These are phyloP conservation scores for Altica lythri DNA, from an alignment of 2,888 invertebrate genomes.

Conservation along the genomic window DNA sequence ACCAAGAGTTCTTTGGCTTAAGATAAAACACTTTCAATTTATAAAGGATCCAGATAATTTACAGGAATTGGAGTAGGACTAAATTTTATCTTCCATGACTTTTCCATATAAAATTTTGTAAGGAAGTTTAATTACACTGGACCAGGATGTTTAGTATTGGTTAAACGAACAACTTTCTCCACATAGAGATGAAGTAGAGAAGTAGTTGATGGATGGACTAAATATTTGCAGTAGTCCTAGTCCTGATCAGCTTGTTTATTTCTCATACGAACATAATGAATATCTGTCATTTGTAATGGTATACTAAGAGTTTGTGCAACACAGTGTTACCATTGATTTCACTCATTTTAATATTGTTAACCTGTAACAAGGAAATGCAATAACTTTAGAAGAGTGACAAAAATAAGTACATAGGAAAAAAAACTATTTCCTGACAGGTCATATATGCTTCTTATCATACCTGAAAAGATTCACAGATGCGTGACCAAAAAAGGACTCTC, in stretches of 20 bases:
- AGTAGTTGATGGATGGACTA: constrained; percentile 83
- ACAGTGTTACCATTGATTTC: constrained; percentile 80
- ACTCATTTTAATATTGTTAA: constrained; percentile 46
- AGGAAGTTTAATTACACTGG: constrained; percentile 91
- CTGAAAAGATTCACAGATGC: too few species aligned
- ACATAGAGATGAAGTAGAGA: constrained; percentile 85
- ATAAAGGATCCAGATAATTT: constrained; percentile 70
- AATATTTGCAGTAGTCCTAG: constrained; percentile 89
- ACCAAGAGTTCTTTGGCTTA: constrained; percentile 82
- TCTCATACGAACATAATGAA: constrained; percentile 92
- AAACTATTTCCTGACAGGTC: too few species aligned
- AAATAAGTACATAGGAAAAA: too few species aligned
- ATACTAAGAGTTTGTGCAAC: constrained; percentile 83
- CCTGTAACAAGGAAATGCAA: too few species aligned
- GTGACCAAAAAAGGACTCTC: too few species aligned
- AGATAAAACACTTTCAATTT: constrained; percentile 64
- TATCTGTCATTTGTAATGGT: constrained; percentile 84
- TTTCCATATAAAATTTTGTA: constrained; percentile 71
- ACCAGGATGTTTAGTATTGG: constrained; percentile 88
- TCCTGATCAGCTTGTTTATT: constrained; percentile 95
- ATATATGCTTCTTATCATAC: too few species aligned
- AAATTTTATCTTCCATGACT: constrained; percentile 44
- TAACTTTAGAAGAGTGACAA: too few species aligned
- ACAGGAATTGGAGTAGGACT: constrained; percentile 66
- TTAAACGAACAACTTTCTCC: constrained; percentile 85